Evolutionary conservation across 2,888 invertebrate species (phyloP), one percentile per base, ranked within the genome.

Genomic region (Resseliella maxima): DNA sequence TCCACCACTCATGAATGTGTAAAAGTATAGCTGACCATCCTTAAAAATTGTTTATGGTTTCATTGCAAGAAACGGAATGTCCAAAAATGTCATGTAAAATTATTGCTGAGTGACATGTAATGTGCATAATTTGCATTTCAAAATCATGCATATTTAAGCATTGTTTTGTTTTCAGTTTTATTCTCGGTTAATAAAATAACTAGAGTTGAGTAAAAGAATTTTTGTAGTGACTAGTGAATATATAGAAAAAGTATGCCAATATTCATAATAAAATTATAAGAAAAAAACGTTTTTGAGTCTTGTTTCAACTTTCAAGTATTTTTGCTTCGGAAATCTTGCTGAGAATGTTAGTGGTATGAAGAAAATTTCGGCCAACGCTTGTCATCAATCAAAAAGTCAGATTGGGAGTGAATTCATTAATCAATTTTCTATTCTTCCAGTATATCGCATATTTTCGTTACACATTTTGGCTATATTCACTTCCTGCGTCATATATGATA

Each of bases 351-450:
- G 50, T 12, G 2, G n/a, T n/a, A n/a, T n/a, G n/a, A 50, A 50
- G 8, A 50, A 3, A 59, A 59, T 24, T 72, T 72, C n/a, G 72
- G n/a, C 72, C 72, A 72, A 31, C 31, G 72, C 2, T 31, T 21
- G 15, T 35, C 72, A 72, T 72, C 72, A 72, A 72, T 72, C 72
- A 72, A 72, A 72, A 72, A 72, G 72, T 72, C 72, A 72, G 15
- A 27, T 8, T 2, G 2, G 18, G 1, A 15, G 35, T 35, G 31
- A 72, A 72, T 72, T 72, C 72, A 72, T 72, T 72, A 72, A 72
- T 72, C 72, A 72, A 72, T 72, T 72, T 35, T 72, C 31, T 24
- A 59, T 31, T 72, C 2, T 31, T 31, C 35, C 72, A 24, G 24
- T 24, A 59, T 8, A 59, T 27, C 31, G 72, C 18, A 12, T 15